phyloP scores from a whole-genome alignment of 2,797 vertebrate species.

The Erethizon dorsatum region DNA sequence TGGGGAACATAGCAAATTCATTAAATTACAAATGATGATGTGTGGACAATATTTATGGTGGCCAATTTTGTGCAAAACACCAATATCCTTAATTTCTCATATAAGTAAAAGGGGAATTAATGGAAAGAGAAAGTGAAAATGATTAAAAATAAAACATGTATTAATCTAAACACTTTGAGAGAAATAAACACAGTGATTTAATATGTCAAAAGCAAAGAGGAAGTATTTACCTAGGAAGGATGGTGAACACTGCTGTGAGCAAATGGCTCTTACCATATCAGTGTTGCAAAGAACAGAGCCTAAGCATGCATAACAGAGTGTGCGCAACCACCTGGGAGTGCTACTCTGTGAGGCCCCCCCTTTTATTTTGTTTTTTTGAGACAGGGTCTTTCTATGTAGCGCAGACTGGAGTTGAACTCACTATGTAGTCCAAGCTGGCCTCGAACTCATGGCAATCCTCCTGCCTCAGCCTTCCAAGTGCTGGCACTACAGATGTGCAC shows the following conservation, averaged over 20 bases:
- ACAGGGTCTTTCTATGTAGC: not conserved
- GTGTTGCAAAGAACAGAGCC: not conserved
- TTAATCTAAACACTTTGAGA: constrained; percentile 1
- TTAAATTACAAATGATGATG: not conserved
- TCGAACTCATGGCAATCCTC: not conserved
- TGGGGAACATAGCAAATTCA: not conserved
- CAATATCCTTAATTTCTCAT: not conserved
- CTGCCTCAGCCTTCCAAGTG: not conserved
- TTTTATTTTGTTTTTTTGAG: not conserved
- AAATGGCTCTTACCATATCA: not conserved
- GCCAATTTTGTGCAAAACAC: not conserved
- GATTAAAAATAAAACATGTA: not conserved
- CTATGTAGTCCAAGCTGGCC: not conserved
- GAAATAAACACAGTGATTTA: not conserved
- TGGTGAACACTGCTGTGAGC: not conserved
- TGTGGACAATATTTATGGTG: not conserved
- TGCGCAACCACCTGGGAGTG: not conserved
- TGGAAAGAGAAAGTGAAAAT: not conserved
- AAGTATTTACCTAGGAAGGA: not conserved
- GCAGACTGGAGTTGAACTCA: not conserved
- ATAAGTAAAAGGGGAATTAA: not conserved
- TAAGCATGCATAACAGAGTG: not conserved
- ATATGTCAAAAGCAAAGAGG: not conserved
- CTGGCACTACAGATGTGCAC: not conserved
- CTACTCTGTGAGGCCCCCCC: not conserved